Conservation (phyloP, 2,113 vertebrate genomes). For the Rhadina sibilatrix region DNA sequence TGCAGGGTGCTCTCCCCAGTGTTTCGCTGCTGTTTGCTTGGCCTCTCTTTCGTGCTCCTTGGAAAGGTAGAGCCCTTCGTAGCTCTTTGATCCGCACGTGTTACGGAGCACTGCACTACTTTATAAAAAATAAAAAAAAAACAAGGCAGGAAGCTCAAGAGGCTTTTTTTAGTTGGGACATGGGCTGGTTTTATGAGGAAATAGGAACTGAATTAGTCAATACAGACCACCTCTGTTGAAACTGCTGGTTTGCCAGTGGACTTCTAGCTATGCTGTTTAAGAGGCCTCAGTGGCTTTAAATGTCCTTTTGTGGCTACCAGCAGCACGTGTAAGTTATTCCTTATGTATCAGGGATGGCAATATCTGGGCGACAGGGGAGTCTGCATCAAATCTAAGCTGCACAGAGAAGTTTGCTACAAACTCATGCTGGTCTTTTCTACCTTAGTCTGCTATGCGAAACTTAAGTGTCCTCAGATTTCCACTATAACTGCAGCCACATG, state of each 20-base stretch:
- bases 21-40: conserved; percentile 50
- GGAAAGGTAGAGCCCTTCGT: conserved; percentile 66
- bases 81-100: conserved; percentile 75
- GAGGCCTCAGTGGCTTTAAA: background rate
- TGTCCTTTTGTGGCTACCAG: background rate
- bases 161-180: conserved; percentile 19
- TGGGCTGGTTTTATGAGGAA: conserved; percentile 36
- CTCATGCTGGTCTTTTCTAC: background rate
- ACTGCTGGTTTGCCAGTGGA: background rate
- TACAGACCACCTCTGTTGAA: conserved; percentile 12
- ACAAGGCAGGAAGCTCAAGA: conserved; percentile 37
- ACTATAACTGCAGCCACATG: background rate
- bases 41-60: conserved; percentile 69
- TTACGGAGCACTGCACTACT: background rate
- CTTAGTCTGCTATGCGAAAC: background rate
- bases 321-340: conserved; percentile 4
- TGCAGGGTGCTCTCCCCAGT: conserved; percentile 69
- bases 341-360: background rate
- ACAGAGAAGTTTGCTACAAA: background rate
- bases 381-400: background rate
- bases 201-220: conserved; percentile 14
- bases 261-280: background rate
- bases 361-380: background rate
- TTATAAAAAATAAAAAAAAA: background rate
- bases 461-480: background rate